Conservation (phyloP, 2,113 vertebrate genomes). For the Cynopterus brachyotis region DNA sequence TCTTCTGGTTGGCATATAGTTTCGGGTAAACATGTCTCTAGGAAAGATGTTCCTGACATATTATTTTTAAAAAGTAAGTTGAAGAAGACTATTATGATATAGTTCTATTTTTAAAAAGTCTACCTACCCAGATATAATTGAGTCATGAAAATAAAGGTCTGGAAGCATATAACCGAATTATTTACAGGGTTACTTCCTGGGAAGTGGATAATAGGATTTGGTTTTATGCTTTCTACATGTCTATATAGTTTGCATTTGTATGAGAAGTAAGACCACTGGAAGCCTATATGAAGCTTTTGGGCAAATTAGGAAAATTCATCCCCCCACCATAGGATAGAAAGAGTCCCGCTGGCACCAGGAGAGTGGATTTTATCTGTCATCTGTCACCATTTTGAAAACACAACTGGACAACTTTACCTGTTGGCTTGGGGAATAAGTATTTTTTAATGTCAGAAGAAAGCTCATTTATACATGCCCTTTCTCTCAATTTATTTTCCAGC, state of each 20-base stretch:
- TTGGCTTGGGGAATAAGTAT: not conserved
- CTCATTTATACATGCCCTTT: not conserved
- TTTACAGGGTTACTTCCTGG: not conserved
- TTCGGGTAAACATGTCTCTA: not conserved
- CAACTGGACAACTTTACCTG: not conserved
- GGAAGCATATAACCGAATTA: not conserved
- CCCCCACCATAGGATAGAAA: not conserved
- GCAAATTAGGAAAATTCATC: not conserved
- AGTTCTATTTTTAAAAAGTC: not conserved
- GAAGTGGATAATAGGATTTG: not conserved
- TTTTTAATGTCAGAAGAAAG: not conserved
- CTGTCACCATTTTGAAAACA: not conserved
- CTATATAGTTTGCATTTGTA: not conserved
- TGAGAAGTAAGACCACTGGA: not conserved
- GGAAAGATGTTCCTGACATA: not conserved
- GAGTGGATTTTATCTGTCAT: not conserved
- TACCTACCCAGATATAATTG: not conserved
- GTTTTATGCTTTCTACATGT: not conserved
- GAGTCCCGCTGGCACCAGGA: not conserved
- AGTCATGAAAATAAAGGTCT: not conserved
- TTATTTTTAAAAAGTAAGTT: not conserved
- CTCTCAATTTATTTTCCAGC: conserved; percentile 71
- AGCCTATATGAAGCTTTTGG: not conserved
- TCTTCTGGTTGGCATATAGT: not conserved
- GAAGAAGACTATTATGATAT: not conserved